Evolutionary conservation across 2,797 vertebrate genomes (phyloP), one percentile per base, ranked within the genome.

Genomic region (Rhynchonycteris naso): DNA sequence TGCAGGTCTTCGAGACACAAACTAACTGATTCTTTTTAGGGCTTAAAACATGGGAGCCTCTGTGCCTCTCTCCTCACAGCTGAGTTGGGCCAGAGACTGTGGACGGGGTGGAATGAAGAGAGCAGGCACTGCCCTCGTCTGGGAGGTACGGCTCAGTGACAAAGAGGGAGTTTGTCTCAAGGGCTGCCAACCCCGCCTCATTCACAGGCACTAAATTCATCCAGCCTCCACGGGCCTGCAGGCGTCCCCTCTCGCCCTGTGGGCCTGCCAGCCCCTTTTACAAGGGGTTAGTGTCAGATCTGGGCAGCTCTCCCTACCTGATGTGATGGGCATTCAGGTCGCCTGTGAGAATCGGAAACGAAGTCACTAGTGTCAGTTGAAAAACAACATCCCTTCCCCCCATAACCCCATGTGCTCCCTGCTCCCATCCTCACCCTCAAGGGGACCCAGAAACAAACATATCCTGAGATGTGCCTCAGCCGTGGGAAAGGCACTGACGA

Each of bases 261-360:
- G 47, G 87, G 52, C 91, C 95, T 95, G 91, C 96, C 96, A 96
- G 96, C 93, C 84, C 0, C 85, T 97, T 75, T 90, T 58, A 97
- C 96, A 97, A 97, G 95, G 92, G 50, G 47, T 90, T 90, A 97
- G 97, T 97, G 96, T 97, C 97, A 66, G 96, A 96, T 95, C 94
- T 96, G 97, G 96, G 95, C 96, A 94, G 85, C 85, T 88, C 95
- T 97, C 96, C 96, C 96, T 94, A 90, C 84, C 92, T 58, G 54
- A 78, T 93, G 96, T 88, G 66, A 92, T 2, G 54, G 87, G 92
- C 91, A 97, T 97, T 97, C 97, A 97, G 95, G 82, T 78, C 4
- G 72, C 93, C 96, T 97, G 95, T 97, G 96, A 96, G 96, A 97
- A 97, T 96, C 96, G 95, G 97, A 97, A 97, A 83, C 0, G 61